Conservation (phyloP, 2,113 vertebrate genomes). For the Spilogale gracilis region DNA sequence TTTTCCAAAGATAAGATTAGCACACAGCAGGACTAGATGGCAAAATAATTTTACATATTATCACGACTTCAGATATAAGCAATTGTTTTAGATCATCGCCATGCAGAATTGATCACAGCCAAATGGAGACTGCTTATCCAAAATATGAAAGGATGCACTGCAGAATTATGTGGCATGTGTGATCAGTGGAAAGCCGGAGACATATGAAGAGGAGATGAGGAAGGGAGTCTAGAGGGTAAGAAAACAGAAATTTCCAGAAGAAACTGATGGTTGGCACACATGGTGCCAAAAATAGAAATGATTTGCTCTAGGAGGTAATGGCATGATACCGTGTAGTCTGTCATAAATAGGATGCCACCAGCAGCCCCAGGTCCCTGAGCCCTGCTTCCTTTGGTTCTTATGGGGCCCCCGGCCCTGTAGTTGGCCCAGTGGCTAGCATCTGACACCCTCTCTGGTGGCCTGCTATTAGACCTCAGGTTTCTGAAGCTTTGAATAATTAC, state of each 20-base stretch:
- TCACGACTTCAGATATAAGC: slow-evolving; percentile 41
- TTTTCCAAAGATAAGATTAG: slow-evolving; percentile 54
- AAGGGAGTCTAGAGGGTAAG: not conserved
- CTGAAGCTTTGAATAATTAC: not conserved
- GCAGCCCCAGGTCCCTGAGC: not conserved
- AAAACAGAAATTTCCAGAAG: slow-evolving; percentile 26
- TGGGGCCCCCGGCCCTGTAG: not conserved
- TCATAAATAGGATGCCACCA: not conserved
- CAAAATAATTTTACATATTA: slow-evolving; percentile 57
- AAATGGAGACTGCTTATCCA: slow-evolving; percentile 11
- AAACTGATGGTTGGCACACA: slow-evolving; percentile 5
- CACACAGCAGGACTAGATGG: slow-evolving; percentile 47
- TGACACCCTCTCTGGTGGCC: not conserved
- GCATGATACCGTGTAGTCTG: not conserved
- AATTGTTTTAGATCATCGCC: slow-evolving; percentile 48
- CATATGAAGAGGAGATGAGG: not conserved
- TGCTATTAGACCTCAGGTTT: not conserved
- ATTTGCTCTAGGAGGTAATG: not conserved
- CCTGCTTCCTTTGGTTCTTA: not conserved
- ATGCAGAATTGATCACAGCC: slow-evolving; percentile 36
- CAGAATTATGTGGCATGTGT: slow-evolving; percentile 13
- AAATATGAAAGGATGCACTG: not conserved
- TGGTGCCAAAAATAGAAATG: not conserved
- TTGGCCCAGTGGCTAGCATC: not conserved
- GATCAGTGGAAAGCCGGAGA: slow-evolving; percentile 38